Conservation (phyloP, 2,888 invertebrate genomes). For the Aelia acuminata region DNA sequence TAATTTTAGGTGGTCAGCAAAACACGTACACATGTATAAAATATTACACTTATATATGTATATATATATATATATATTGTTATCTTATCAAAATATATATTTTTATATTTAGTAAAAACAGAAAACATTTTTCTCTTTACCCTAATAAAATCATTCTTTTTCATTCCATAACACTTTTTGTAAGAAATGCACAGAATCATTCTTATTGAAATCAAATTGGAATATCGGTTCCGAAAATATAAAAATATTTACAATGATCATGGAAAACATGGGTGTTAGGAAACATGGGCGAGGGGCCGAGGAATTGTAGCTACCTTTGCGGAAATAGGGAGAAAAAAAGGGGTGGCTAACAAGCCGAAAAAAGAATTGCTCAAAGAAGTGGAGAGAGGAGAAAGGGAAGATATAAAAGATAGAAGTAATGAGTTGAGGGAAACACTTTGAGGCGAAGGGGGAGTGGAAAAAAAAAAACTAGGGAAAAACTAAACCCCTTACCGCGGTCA, state of each 20-base stretch:
- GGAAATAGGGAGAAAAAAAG: not conserved
- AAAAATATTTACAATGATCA: not conserved
- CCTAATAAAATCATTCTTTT: no score
- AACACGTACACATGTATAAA: no score
- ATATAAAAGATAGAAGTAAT: constrained; percentile 16
- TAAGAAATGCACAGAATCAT: no score
- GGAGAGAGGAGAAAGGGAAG: not conserved
- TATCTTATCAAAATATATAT: no score
- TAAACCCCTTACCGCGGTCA: not conserved
- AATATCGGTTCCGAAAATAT: no score
- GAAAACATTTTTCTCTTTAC: no score
- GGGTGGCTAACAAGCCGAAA: not conserved
- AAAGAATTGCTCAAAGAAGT: constrained; percentile 21
- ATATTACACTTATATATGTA: no score
- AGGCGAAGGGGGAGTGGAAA: not conserved
- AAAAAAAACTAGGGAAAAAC: not conserved
- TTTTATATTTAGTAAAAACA: no score
- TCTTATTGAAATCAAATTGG: no score
- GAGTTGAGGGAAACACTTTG: constrained; percentile 16
- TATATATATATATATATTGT: no score
- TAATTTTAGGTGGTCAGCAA: no score
- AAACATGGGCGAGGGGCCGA: not conserved
- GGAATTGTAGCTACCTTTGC: not conserved
- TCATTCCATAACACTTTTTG: no score
- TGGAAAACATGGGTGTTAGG: not conserved